These are phyloP conservation scores for Stigmatopora nigra DNA, from an alignment of 2,113 vertebrate species.

Conservation along the genomic window DNA sequence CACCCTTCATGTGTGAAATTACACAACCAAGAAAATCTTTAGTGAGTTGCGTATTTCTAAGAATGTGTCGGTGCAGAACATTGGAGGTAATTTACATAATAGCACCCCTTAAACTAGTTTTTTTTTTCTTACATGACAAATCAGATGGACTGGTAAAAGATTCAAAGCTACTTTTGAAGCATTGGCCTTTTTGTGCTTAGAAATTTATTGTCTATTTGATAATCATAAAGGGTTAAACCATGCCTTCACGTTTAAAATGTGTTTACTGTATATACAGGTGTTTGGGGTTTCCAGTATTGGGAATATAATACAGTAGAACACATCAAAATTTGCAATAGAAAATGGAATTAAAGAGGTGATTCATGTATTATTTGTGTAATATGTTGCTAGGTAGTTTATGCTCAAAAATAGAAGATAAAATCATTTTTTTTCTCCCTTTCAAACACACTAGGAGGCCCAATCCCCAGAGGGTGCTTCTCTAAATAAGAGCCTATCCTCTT, in stretches of 20 bases:
- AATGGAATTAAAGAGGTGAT: neutral
- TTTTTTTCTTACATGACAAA: neutral
- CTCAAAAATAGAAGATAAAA: conserved; percentile 44
- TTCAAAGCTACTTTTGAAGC: no score
- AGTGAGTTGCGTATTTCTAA: neutral
- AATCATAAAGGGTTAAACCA: no score
- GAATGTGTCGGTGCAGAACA: neutral
- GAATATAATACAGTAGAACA: neutral
- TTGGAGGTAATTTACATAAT: neutral
- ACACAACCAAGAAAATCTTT: neutral
- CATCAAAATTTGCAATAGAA: neutral
- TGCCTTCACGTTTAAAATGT: no score
- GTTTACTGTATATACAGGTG: no score
- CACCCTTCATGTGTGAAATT: neutral
- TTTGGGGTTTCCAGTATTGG: neutral
- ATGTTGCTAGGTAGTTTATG: conserved; percentile 39
- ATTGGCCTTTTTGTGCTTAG: no score
- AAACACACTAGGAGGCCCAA: conserved; percentile 52
- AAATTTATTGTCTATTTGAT: no score
- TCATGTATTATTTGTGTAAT: neutral
- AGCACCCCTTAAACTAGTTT: neutral
- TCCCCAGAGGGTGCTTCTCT: conserved; percentile 48
- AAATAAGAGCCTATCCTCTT: conserved; percentile 53
- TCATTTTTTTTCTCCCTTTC: conserved; percentile 21
- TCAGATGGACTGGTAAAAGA: no score